Evolutionary conservation across 2,888 invertebrate genomes (phyloP).

Genomic region (Nipponacmea schrenckii): DNA sequence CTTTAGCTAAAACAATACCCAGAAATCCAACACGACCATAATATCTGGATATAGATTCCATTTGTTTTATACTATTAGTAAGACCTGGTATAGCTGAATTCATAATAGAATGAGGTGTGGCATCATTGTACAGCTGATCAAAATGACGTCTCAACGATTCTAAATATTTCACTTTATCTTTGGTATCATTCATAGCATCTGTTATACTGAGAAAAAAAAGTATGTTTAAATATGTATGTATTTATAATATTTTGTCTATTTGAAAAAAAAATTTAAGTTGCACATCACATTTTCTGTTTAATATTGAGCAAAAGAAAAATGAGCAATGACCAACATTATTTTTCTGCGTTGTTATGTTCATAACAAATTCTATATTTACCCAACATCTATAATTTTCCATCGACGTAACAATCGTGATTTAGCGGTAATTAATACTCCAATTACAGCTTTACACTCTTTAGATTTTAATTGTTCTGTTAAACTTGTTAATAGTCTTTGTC

Average conservation of each 20-base stretch:
- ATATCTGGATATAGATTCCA: constrained; percentile 67
- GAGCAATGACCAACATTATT: too few relatives aligned
- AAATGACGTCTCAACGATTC: constrained; percentile 65
- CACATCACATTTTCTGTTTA: too few relatives aligned
- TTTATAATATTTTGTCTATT: too few relatives aligned
- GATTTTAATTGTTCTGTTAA: constrained; percentile 67
- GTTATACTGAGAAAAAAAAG: constrained; percentile 57
- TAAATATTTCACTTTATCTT: constrained; percentile 67
- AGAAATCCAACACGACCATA: constrained; percentile 66
- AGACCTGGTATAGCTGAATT: constrained; percentile 64
- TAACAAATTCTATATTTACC: constrained; percentile 45
- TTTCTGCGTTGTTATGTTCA: too few relatives aligned
- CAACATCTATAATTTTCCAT: constrained; percentile 66
- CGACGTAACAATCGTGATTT: constrained; percentile 66
- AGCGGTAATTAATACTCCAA: constrained; percentile 66
- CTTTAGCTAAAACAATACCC: constrained; percentile 65
- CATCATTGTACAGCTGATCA: constrained; percentile 62
- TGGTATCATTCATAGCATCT: constrained; percentile 68
- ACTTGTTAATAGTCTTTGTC: constrained; percentile 64
- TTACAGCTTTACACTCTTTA: constrained; percentile 67
- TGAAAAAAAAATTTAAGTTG: too few relatives aligned
- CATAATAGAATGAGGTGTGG: constrained; percentile 62
- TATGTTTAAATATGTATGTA: too few relatives aligned
- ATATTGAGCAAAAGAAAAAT: too few relatives aligned
- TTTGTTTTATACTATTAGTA: constrained; percentile 64